phyloP scores from a whole-genome alignment of 2,113 vertebrate species.

The Numenius arquata region DNA sequence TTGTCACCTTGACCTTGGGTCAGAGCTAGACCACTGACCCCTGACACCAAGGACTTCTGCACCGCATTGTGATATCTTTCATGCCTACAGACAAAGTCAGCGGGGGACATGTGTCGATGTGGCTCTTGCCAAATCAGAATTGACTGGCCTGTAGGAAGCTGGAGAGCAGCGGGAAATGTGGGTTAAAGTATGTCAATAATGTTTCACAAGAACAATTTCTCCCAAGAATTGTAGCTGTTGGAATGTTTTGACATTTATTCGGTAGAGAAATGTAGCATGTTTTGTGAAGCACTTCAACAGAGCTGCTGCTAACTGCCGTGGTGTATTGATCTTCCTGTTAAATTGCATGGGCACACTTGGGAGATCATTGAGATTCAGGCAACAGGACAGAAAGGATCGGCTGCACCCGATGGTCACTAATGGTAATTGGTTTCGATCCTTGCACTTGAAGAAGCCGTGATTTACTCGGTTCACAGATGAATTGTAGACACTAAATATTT shows the following conservation, averaged over 20 bases:
- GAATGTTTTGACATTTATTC: slow-evolving; percentile 93
- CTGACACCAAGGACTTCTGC: slow-evolving; percentile 69
- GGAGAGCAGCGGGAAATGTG: slow-evolving; percentile 81
- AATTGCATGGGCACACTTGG: slow-evolving; percentile 91
- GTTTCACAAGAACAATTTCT: slow-evolving; percentile 96
- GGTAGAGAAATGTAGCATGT: slow-evolving; percentile 82
- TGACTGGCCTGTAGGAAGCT: slow-evolving; percentile 81
- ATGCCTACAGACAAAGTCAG: slow-evolving; percentile 71
- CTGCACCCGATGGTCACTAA: slow-evolving; percentile 85
- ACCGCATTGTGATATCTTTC: slow-evolving; percentile 67
- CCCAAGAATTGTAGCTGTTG: slow-evolving; percentile 79
- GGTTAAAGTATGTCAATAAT: slow-evolving; percentile 98
- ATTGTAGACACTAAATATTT: slow-evolving; percentile 92
- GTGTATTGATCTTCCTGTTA: slow-evolving; percentile 93
- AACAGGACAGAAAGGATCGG: slow-evolving; percentile 82
- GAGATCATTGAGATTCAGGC: slow-evolving; percentile 88
- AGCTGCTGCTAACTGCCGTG: slow-evolving; percentile 87
- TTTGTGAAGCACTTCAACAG: slow-evolving; percentile 85
- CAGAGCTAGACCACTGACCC: slow-evolving; percentile 79
- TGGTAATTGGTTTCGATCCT: slow-evolving; percentile 99
- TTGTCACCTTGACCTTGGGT: slow-evolving; percentile 94
- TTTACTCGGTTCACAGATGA: slow-evolving; percentile 85
- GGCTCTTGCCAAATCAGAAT: slow-evolving; percentile 86
- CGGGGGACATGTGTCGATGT: slow-evolving; percentile 71
- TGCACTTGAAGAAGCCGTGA: slow-evolving; percentile 81